Evolutionary conservation across 2,797 vertebrate species (phyloP).

Genomic region (Tauraco hartlaubi): DNA sequence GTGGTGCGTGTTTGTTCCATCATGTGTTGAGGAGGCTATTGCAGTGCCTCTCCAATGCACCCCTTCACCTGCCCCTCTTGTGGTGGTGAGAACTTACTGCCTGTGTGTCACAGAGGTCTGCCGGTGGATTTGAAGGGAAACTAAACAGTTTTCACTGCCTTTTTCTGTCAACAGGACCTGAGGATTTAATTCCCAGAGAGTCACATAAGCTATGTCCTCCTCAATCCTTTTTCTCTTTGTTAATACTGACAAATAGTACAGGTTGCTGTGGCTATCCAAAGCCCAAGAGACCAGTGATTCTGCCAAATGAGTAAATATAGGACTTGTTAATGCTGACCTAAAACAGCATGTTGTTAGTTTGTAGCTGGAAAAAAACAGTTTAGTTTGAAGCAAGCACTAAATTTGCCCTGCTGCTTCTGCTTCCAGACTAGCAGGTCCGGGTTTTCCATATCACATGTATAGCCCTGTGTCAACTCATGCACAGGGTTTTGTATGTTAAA

Average conservation of each 20-base stretch:
- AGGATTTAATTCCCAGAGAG: not conserved
- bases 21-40: not conserved
- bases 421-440: not conserved
- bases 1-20: not conserved
- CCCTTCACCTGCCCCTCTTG: not conserved
- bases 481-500: not conserved
- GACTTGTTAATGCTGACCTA: not conserved
- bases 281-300: not conserved
- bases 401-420: not conserved
- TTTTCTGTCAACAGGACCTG: not conserved
- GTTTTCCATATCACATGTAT: not conserved
- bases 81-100: not conserved
- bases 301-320: not conserved
- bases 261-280: not conserved
- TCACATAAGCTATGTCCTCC: not conserved
- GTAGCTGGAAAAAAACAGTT: not conserved
- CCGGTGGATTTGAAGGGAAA: not conserved
- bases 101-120: not conserved
- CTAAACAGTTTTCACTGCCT: not conserved
- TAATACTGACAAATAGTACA: not conserved
- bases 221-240: not conserved
- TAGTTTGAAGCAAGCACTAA: not conserved
- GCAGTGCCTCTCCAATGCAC: accelerated
- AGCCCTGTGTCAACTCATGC: not conserved
- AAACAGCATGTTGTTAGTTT: not conserved